Conservation (phyloP, 2,888 invertebrate genomes). For the Macropis europaea region DNA sequence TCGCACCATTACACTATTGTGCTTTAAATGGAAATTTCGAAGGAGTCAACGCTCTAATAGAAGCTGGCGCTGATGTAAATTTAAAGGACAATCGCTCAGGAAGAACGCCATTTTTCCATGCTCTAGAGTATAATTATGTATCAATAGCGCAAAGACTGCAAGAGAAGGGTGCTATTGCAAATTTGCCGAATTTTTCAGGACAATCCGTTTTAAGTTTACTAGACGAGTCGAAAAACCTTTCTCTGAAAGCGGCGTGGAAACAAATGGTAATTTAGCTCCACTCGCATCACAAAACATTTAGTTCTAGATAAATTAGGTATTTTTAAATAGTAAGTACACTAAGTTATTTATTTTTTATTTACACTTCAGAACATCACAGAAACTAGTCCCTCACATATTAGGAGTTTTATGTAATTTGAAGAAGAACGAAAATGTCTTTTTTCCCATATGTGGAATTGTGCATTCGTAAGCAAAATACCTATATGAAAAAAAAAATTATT, state of each 20-base stretch:
- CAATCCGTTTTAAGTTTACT: constrained; percentile 68
- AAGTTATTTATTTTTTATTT: no score
- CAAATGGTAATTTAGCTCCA: constrained; percentile 30
- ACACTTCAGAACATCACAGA: background rate
- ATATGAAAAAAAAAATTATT: no score
- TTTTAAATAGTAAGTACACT: no score
- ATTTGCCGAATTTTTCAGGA: constrained; percentile 69
- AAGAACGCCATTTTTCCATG: constrained; percentile 73
- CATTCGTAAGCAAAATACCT: no score
- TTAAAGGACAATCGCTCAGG: constrained; percentile 72
- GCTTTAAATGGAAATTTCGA: constrained; percentile 62
- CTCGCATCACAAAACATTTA: background rate
- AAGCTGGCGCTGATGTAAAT: constrained; percentile 67
- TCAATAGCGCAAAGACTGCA: constrained; percentile 60
- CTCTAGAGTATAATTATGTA: constrained; percentile 67
- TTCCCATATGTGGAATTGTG: no score
- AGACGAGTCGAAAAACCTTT: constrained; percentile 60
- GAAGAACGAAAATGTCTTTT: background rate
- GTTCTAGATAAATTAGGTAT: background rate
- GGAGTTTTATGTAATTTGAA: background rate
- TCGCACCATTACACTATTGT: constrained; percentile 74
- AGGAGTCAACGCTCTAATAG: constrained; percentile 62
- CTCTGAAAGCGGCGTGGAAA: constrained; percentile 54
- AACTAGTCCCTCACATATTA: background rate
- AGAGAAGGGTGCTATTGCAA: constrained; percentile 62